Percentiles rank a stretch among this genome's conserved stretches.
These are phyloP conservation scores for Asbolus verrucosus DNA, from an alignment of 1,140 invertebrate genomes.

Conservation along the genomic window DNA sequence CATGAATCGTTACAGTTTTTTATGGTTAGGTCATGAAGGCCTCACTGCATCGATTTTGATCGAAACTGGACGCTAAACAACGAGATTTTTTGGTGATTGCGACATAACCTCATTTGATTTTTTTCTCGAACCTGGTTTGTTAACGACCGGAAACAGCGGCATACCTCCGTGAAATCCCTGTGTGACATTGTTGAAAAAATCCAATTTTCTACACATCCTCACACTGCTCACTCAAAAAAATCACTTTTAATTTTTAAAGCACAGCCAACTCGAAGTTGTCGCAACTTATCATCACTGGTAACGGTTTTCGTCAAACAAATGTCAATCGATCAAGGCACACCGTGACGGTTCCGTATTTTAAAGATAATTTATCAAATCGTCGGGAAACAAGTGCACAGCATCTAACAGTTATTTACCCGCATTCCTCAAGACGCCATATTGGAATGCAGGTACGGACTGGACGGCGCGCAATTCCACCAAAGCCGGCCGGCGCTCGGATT, in stretches of 20 bases:
- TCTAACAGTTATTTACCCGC: conserved; percentile 54
- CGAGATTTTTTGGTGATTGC: too few species aligned
- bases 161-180: conserved; percentile 63
- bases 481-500: background rate
- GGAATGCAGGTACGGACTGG: conserved; percentile 37
- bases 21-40: too few species aligned
- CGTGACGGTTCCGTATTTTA: conserved; percentile 20
- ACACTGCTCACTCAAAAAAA: conserved; percentile 24
- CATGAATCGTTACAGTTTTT: too few species aligned
- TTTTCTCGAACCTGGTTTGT: background rate
- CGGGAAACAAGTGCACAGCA: conserved; percentile 40
- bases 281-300: background rate
- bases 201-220: conserved; percentile 23
- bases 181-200: conserved; percentile 59
- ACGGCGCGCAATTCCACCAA: conserved; percentile 29
- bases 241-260: conserved; percentile 28
- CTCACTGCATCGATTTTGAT: too few species aligned
- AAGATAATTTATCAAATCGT: conserved; percentile 19
- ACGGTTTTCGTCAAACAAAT: background rate
- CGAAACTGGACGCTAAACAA: too few species aligned
- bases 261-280: background rate
- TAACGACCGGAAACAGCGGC: too few species aligned
- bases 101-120: conserved; percentile 13
- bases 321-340: conserved; percentile 1
- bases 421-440: conserved; percentile 56